phyloP scores from a whole-genome alignment of 2,113 vertebrate genomes.

The Callopanchax toddi region DNA sequence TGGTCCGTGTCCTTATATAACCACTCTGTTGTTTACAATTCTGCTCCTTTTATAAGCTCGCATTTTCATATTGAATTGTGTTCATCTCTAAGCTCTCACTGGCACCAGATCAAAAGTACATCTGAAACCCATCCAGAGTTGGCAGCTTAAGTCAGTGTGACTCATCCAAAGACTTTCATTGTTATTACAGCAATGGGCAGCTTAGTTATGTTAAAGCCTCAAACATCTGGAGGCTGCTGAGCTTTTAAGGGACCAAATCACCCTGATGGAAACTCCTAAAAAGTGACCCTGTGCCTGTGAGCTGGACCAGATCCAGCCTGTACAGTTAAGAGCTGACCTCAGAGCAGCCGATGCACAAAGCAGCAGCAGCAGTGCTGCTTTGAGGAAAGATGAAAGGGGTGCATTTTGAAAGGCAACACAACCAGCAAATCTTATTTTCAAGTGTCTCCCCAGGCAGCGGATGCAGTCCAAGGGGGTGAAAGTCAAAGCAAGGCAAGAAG shows the following conservation, averaged over 20 bases:
- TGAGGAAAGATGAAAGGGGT: conserved; percentile 27
- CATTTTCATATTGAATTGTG: conserved; percentile 23
- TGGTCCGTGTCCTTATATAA: conserved; percentile 10
- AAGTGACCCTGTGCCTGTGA: conserved; percentile 10
- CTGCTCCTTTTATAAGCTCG: too few relatives aligned
- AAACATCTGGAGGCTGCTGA: conserved; percentile 2
- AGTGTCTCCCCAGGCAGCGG: conserved; percentile 14
- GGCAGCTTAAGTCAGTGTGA: conserved; percentile 17
- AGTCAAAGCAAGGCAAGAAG: conserved; percentile 16
- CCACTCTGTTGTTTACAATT: conserved; percentile 10
- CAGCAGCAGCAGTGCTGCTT: conserved; percentile 15
- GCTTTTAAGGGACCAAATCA: conserved; percentile 19
- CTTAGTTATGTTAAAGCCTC: conserved; percentile 26
- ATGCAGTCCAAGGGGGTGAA: conserved; percentile 31
- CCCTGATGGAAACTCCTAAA: conserved; percentile 2
- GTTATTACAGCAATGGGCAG: conserved; percentile 23
- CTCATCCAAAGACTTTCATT: conserved; percentile 41
- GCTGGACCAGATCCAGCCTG: conserved; percentile 9
- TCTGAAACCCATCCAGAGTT: conserved; percentile 31
- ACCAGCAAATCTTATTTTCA: conserved; percentile 20
- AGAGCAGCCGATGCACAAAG: conserved; percentile 10
- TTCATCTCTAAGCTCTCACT: conserved; percentile 17
- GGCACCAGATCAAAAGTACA: conserved; percentile 43
- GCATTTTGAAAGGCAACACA: conserved; percentile 20
- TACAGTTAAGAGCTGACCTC: too few relatives aligned